A percentile compares a stretch with the other conserved stretches of the same genome.
phyloP scores from a whole-genome alignment of 2,797 vertebrate species.

The Chelon auratus region DNA sequence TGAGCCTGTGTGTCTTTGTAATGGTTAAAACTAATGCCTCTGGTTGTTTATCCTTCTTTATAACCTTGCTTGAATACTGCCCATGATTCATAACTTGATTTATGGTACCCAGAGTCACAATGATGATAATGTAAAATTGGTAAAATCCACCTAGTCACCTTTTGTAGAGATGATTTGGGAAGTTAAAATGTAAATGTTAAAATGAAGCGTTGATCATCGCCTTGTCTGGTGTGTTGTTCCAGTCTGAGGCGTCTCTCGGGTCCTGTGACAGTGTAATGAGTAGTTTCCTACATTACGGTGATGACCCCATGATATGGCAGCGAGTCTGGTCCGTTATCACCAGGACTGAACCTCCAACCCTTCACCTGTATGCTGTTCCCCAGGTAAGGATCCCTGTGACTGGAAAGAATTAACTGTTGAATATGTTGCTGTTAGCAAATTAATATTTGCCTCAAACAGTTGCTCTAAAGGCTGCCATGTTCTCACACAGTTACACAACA shows the following conservation, averaged over 20 bases:
- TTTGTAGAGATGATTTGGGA: too few relatives aligned
- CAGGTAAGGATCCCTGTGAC: slow-evolving; percentile 82
- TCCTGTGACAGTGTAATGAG: slow-evolving; percentile 86
- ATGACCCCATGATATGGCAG: slow-evolving; percentile 88
- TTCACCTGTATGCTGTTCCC: slow-evolving; percentile 88
- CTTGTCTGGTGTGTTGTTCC: slow-evolving; percentile 2
- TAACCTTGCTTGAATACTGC: too few relatives aligned
- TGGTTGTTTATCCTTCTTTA: too few relatives aligned
- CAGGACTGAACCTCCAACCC: slow-evolving; percentile 85
- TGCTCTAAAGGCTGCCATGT: not conserved
- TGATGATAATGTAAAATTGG: too few relatives aligned
- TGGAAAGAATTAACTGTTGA: not conserved
- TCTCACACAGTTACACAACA: not conserved
- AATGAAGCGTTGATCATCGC: not conserved
- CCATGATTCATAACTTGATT: too few relatives aligned
- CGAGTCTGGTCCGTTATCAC: slow-evolving; percentile 90
- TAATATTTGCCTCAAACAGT: not conserved
- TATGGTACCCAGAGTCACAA: too few relatives aligned
- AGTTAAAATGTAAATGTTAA: not conserved
- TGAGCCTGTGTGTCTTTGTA: slow-evolving; percentile 46
- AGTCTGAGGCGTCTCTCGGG: slow-evolving; percentile 87
- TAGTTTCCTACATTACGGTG: slow-evolving; percentile 91
- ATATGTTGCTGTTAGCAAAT: not conserved
- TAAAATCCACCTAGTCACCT: too few relatives aligned
- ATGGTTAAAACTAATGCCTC: too few relatives aligned